phyloP scores from a whole-genome alignment of 1,140 invertebrate species.

The Panulirus ornatus region DNA sequence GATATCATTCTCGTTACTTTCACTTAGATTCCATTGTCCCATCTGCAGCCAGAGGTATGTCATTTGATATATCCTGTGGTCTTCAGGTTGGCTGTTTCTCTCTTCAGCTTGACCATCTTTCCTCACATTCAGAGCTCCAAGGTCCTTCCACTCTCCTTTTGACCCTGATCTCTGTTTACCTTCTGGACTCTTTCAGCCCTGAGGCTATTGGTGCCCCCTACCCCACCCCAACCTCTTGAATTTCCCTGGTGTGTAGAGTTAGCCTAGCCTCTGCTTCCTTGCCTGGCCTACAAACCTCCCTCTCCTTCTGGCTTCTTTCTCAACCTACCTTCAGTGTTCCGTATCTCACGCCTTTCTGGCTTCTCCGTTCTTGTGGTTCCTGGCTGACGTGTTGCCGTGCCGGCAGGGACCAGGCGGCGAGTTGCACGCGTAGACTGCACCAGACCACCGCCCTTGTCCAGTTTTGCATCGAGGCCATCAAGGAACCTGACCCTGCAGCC shows the following conservation, averaged over 20 bases:
- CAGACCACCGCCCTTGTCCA: conserved; percentile 96
- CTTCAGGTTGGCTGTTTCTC: too few species aligned
- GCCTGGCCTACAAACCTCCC: too few species aligned
- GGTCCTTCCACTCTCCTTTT: neutral
- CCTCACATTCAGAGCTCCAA: neutral
- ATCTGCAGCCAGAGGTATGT: too few species aligned
- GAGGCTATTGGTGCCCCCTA: too few species aligned
- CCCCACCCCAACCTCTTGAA: too few species aligned
- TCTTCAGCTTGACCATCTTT: neutral
- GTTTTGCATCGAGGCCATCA: conserved; percentile 98
- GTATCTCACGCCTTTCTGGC: neutral
- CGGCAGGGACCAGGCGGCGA: conserved; percentile 90
- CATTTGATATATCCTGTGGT: too few species aligned
- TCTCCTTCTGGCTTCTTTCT: neutral
- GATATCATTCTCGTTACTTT: too few species aligned
- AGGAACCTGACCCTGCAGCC: conserved; percentile 97
- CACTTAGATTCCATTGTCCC: too few species aligned
- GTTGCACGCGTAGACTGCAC: conserved; percentile 90
- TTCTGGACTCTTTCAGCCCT: neutral
- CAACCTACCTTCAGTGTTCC: neutral
- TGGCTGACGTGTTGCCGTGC: conserved; percentile 75
- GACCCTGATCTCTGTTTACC: neutral
- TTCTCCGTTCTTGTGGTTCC: neutral
- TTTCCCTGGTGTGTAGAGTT: too few species aligned
- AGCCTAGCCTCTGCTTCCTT: too few species aligned